Evolutionary conservation across 1,140 invertebrate genomes (phyloP).

Genomic region (Aporrectodea caliginosa): DNA sequence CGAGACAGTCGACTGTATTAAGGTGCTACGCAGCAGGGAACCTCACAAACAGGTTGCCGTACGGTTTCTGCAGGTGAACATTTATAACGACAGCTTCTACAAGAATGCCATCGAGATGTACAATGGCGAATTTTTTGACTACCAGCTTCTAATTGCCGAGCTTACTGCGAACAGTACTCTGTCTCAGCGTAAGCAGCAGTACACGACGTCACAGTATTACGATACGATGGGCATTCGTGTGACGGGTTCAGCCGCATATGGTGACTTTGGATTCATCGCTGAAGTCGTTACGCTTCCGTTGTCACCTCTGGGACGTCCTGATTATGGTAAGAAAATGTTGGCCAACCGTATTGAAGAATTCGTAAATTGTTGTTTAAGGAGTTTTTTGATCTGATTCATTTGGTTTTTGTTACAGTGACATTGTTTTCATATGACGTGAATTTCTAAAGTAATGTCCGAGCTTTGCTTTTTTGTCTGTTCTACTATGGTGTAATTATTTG

Average conservation of each 20-base stretch:
- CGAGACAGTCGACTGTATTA: conserved; percentile 91
- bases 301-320: conserved; percentile 45
- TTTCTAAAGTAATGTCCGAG: no score
- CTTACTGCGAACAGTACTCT: conserved; percentile 40
- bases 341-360: no score
- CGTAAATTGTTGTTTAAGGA: no score
- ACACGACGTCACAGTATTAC: conserved; percentile 31
- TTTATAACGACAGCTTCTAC: conserved; percentile 85
- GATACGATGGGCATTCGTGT: conserved; percentile 80
- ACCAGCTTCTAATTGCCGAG: conserved; percentile 35
- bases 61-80: conserved; percentile 80
- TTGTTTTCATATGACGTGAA: no score
- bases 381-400: no score
- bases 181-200: conserved; percentile 5
- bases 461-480: no score
- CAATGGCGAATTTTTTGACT: conserved; percentile 87
- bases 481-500: no score
- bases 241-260: conserved; percentile 88
- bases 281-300: conserved; percentile 87
- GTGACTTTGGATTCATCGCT: conserved; percentile 92
- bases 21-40: conserved; percentile 60
- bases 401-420: no score
- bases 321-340: conserved; percentile 40
- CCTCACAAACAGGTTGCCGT: conserved; percentile 42
- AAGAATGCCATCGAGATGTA: conserved; percentile 80